These are phyloP conservation scores for Eriocheir sinensis DNA, from an alignment of 1,140 invertebrate genomes.

Conservation along the genomic window DNA sequence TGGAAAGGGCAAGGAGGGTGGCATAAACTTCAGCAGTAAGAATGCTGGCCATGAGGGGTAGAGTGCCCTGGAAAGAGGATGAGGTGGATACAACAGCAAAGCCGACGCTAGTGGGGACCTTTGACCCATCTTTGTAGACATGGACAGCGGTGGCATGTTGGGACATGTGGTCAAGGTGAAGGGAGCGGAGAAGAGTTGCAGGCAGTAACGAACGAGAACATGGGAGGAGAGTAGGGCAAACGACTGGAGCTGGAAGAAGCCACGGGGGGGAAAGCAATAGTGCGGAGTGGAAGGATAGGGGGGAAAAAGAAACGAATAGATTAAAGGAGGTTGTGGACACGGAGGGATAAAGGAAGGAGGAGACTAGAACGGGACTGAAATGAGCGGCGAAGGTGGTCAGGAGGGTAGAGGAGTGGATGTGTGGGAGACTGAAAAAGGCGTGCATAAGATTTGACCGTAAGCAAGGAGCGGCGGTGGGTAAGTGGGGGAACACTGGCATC, in stretches of 20 bases:
- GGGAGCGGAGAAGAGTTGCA: neutral
- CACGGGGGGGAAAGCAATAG: neutral
- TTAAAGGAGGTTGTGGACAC: neutral
- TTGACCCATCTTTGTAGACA: neutral
- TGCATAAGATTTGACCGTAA: neutral
- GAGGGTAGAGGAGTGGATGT: neutral
- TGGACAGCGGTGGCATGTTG: neutral
- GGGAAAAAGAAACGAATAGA: neutral
- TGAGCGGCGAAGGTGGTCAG: neutral
- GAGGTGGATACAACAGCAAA: neutral
- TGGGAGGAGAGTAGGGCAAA: neutral
- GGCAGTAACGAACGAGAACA: neutral
- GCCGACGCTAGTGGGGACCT: neutral
- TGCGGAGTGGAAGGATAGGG: neutral
- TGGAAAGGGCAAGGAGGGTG: neutral
- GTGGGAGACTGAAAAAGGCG: neutral
- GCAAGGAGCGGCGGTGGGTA: neutral
- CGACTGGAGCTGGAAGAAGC: neutral
- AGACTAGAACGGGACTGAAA: neutral
- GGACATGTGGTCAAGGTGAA: neutral
- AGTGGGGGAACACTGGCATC: neutral
- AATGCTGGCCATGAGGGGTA: neutral
- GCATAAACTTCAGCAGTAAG: conserved; percentile 31
- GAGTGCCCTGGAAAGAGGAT: neutral
- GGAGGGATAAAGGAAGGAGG: neutral